Conservation (phyloP, 30 jellyfish, hydroid and myxozoan genomes). For the Catostylus mosaicus region DNA sequence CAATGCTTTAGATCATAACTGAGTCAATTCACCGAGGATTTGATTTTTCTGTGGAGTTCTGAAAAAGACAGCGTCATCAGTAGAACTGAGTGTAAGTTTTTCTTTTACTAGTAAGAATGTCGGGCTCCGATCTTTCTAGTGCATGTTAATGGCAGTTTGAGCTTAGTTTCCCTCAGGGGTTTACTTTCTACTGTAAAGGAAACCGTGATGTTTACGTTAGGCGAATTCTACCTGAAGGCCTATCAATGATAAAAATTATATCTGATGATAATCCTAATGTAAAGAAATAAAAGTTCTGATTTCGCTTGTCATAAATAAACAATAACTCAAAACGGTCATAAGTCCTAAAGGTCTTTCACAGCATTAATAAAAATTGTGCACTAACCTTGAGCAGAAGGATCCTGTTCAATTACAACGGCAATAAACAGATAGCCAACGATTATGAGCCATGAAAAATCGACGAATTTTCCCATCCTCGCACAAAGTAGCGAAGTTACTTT, state of each 20-base stretch:
- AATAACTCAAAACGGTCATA: not conserved
- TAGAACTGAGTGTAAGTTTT: too few relatives aligned
- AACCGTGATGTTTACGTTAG: not conserved
- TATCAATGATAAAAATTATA: not conserved
- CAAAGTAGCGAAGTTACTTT: not conserved
- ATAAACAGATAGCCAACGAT: conserved; percentile 14
- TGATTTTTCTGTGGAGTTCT: too few relatives aligned
- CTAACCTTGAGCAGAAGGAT: not conserved
- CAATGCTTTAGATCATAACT: too few relatives aligned
- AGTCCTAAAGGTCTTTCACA: not conserved
- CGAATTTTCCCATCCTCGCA: conserved; percentile 31
- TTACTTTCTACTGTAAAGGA: not conserved
- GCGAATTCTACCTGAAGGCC: not conserved
- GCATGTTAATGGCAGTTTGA: too few relatives aligned
- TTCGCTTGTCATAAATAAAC: not conserved
- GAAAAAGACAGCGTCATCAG: too few relatives aligned
- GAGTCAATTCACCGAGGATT: too few relatives aligned
- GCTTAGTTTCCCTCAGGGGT: conserved; percentile 11
- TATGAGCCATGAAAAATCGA: conserved; percentile 25
- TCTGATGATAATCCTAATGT: not conserved
- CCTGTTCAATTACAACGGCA: conserved; percentile 5
- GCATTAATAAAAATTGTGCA: too few relatives aligned
- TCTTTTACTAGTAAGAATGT: too few relatives aligned
- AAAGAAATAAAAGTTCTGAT: not conserved
- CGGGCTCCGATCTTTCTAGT: too few relatives aligned